Evolutionary conservation across 2,797 vertebrate species (phyloP).

Genomic region (Limnodromus scolopaceus): DNA sequence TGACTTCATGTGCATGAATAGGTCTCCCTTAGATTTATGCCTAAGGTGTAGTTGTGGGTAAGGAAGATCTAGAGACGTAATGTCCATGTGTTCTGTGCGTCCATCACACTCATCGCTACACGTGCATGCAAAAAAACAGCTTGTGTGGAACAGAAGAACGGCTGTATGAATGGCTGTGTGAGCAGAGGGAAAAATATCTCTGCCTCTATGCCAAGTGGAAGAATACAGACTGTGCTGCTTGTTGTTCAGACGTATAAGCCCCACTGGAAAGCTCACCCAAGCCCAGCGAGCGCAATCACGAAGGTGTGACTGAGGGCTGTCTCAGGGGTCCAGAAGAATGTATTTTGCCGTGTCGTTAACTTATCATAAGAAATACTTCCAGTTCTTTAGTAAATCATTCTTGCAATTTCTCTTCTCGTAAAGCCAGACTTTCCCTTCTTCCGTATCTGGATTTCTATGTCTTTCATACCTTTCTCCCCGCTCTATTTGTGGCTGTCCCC

Average conservation of each 20-base stretch:
- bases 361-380: neutral
- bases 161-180: neutral
- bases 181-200: neutral
- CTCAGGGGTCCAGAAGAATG: neutral
- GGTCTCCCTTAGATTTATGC: neutral
- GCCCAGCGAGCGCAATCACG: neutral
- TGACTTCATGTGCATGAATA: accelerated
- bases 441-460: accelerated
- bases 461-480: accelerated
- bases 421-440: neutral
- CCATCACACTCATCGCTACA: accelerated
- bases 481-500: too few relatives aligned
- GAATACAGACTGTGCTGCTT: neutral
- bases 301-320: neutral
- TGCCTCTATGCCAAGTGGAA: neutral
- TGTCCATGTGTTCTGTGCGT: accelerated
- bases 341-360: neutral
- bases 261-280: neutral
- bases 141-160: neutral
- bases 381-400: neutral
- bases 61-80: neutral
- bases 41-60: neutral
- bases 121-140: accelerated
- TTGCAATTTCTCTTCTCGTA: accelerated
- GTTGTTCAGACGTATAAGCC: accelerated